These are phyloP conservation scores for Eristalinus sepulchralis DNA, from an alignment of 2,888 invertebrate genomes.

Conservation along the genomic window DNA sequence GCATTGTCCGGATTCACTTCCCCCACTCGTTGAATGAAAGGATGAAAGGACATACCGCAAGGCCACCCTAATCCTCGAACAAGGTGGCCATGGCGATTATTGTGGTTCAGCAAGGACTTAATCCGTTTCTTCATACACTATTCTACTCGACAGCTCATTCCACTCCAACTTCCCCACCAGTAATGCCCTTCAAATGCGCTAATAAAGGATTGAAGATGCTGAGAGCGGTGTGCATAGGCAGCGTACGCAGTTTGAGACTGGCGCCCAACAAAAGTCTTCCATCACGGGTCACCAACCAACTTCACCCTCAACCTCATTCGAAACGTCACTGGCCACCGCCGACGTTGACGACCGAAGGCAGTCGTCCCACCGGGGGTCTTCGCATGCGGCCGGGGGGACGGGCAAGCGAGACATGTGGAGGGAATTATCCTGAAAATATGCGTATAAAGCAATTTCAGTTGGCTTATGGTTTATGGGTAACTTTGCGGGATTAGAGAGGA, in stretches of 20 bases:
- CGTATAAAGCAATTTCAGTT: slow-evolving; percentile 39
- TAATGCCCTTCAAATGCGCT: slow-evolving; percentile 44
- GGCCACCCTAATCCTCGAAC: slow-evolving; percentile 33
- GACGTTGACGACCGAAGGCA: not conserved
- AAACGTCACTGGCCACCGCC: slow-evolving; percentile 7
- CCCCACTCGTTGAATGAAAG: not conserved
- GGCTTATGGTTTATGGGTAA: slow-evolving; percentile 49
- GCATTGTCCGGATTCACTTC: not conserved
- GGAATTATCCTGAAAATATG: not conserved
- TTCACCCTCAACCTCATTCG: not conserved
- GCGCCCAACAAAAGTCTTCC: slow-evolving; percentile 21
- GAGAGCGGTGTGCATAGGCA: not conserved
- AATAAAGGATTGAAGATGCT: slow-evolving; percentile 18
- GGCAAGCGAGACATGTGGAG: not conserved
- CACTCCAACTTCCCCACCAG: slow-evolving; percentile 27
- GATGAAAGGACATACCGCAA: not conserved
- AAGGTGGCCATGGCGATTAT: slow-evolving; percentile 38
- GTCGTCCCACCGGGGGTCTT: not conserved
- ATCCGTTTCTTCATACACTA: not conserved
- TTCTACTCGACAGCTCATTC: not conserved
- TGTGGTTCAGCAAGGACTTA: slow-evolving; percentile 25
- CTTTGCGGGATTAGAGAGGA: slow-evolving; percentile 26
- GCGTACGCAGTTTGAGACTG: slow-evolving; percentile 23
- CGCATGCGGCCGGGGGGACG: not conserved
- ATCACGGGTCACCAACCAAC: not conserved